Evolutionary conservation across 2,113 vertebrate genomes (phyloP).

Genomic region (human): GRCh38 chr12:52354001-52354500

Average conservation of each 20-base stretch:
- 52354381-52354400: background rate
- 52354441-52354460: background rate
- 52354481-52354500: background rate
- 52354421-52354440: background rate
- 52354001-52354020: background rate
- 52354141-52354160: background rate
- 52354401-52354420: background rate
- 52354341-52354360: background rate
- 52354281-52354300: background rate
- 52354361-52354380: background rate
- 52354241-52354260: no score
- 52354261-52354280: background rate
- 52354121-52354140: background rate
- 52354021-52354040: slow-evolving; percentile 13
- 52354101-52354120: background rate
- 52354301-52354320: background rate
- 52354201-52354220: background rate
- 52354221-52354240: background rate
- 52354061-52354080: background rate
- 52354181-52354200: background rate
- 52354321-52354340: background rate
- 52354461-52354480: fast-evolving
- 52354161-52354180: background rate
- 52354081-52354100: background rate
- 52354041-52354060: background rate